Base-by-base conservation (phyloP, 2,113 vertebrate species). In the Steatornis caripensis region DNA sequence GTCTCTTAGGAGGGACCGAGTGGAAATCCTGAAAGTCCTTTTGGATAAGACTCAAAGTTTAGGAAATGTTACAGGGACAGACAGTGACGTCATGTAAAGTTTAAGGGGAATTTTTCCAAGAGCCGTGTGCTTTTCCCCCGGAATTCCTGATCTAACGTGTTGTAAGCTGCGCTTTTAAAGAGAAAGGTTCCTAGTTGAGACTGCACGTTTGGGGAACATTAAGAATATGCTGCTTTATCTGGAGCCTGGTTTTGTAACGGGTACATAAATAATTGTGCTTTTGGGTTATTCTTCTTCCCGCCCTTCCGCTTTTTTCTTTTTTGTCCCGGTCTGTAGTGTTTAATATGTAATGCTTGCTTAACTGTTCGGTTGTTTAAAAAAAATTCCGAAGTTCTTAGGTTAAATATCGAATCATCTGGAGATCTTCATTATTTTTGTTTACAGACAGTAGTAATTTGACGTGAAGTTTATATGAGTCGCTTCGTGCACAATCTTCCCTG, bases 31-130 rank as follows among this genome's bases (percentile, higher is more conserved):
- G 66, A 83, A 96, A 96, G 96, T 87, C 82, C 91, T 97, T 96
- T 90, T 91, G 87, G 70, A 62, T 92, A 91, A 98, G 97, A 97
- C 96, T 96, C 66, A 72, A 98, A 98, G 98, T 99, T 98, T 98
- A 98, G 97, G 95, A 93, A 98, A 96, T 69, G 97, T 98, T 98
- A 96, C 93, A 86, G 97, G 93, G 96, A 87, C 84, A 36, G 90
- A 45, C 70, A 68, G 91, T 98, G 98, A 98, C 98, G 98, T 99
- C 98, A 98, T 98, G 64, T 97, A 96, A 99, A 99, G 97, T 98
- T 98, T 97, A 96, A 89, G 93, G 65, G 75, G 82, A 95, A 94
- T 93, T 97, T 97, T 96, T 90, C 78, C 84, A 78, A 90, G 97
- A 55, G 78, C 62, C 62, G 22, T 65, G 78, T 94, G 94, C 58